These are phyloP conservation scores for Apantesis nais DNA, from an alignment of 2,888 invertebrate genomes.

Conservation along the genomic window DNA sequence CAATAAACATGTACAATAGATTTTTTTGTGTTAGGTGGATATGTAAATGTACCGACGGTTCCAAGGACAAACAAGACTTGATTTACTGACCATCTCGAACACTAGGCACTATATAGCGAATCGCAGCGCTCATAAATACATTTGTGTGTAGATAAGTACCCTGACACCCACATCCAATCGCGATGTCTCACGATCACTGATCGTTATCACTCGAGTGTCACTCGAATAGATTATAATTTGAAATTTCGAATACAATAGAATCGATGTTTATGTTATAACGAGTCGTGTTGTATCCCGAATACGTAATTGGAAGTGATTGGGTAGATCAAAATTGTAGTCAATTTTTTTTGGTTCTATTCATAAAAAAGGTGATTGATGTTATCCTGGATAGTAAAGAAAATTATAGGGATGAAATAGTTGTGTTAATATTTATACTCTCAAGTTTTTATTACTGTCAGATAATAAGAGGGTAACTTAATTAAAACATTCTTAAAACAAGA, in stretches of 20 bases:
- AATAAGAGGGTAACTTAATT: not conserved
- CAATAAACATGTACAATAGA: slow-evolving; percentile 2
- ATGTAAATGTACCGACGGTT: not conserved
- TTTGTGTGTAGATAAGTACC: slow-evolving; percentile 41
- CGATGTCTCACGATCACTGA: slow-evolving; percentile 56
- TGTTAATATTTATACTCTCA: slow-evolving; percentile 5
- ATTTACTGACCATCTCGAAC: slow-evolving; percentile 20
- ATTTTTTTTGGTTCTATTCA: slow-evolving; percentile 31
- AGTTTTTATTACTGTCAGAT: not conserved
- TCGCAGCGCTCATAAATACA: slow-evolving; percentile 43
- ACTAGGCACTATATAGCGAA: slow-evolving; percentile 24
- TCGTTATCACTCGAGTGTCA: slow-evolving; percentile 59
- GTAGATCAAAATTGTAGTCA: slow-evolving; percentile 36
- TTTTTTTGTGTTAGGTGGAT: not conserved
- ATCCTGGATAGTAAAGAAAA: slow-evolving; percentile 21
- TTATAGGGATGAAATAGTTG: slow-evolving; percentile 19
- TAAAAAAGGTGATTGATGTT: slow-evolving; percentile 40
- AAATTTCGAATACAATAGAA: slow-evolving; percentile 61
- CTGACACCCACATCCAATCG: slow-evolving; percentile 69
- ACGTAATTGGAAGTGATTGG: slow-evolving; percentile 51
- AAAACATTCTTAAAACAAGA: not conserved
- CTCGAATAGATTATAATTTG: slow-evolving; percentile 55
- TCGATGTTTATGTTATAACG: slow-evolving; percentile 46
- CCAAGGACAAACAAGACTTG: slow-evolving; percentile 16
- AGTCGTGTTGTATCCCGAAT: slow-evolving; percentile 48